Percentiles rank a stretch among this genome's conserved stretches.
Conservation (phyloP, 2,888 invertebrate genomes). For the Spisula solida region DNA sequence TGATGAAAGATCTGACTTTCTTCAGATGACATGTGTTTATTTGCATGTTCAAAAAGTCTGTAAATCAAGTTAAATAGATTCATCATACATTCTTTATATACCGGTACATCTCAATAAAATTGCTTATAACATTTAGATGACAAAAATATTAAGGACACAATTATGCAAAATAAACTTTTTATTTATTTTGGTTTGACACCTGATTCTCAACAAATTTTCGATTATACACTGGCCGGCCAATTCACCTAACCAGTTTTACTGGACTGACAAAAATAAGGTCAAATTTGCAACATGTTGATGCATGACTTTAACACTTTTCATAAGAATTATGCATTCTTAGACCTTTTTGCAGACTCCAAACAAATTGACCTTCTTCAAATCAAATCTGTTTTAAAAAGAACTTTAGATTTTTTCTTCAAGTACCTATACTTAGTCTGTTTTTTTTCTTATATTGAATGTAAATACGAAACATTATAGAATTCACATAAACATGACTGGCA, state of each 20-base stretch:
- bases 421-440: not conserved
- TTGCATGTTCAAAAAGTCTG: not conserved
- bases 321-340: not conserved
- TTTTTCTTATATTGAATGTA: not conserved
- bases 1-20: not conserved
- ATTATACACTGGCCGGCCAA: not conserved
- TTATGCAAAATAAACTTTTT: not conserved
- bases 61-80: not conserved
- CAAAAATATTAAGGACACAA: no score
- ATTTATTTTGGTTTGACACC: no score
- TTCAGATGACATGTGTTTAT: not conserved
- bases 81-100: not conserved
- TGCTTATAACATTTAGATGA: no score
- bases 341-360: constrained; percentile 10
- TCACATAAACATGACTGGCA: constrained; percentile 9
- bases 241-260: no score
- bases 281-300: not conserved
- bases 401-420: not conserved
- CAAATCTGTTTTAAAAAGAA: not conserved
- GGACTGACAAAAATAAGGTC: not conserved
- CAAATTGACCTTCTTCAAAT: not conserved
- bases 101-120: not conserved
- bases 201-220: not conserved
- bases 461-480: constrained; percentile 15
- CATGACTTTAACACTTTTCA: not conserved